A percentile compares a stretch with the other conserved stretches of the same genome.
These are phyloP conservation scores for Melanogrammus aeglefinus DNA, from an alignment of 2,797 vertebrate genomes.

Conservation along the genomic window DNA sequence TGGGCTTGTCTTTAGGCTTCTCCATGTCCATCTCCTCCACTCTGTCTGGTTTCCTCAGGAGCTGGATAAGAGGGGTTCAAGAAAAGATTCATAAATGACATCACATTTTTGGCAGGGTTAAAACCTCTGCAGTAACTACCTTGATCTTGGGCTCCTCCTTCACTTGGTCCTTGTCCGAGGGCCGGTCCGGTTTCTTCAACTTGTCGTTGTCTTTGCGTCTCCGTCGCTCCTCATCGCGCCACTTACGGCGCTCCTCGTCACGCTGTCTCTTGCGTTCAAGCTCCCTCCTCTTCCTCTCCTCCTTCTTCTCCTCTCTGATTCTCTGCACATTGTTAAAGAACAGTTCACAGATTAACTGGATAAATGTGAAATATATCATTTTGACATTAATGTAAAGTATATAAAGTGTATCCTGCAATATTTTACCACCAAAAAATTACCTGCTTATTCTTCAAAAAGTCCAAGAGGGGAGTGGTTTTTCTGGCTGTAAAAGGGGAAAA, in stretches of 20 bases:
- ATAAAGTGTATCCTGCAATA: neutral
- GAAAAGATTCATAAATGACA: neutral
- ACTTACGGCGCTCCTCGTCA: constrained; percentile 96
- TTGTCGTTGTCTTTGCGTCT: constrained; percentile 96
- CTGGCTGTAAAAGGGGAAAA: constrained; percentile 76
- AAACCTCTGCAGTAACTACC: constrained; percentile 62
- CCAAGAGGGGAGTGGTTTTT: constrained; percentile 94
- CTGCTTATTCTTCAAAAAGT: constrained; percentile 99
- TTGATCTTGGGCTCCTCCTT: constrained; percentile 99
- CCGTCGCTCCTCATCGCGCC: constrained; percentile 94
- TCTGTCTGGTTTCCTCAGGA: constrained; percentile 93
- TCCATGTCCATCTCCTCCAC: constrained; percentile 84
- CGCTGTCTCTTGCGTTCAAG: constrained; percentile 92
- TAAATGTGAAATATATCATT: neutral
- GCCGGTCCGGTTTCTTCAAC: constrained; percentile 85
- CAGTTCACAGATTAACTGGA: neutral
- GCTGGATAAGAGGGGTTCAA: constrained; percentile 68
- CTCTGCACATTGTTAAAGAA: constrained; percentile 68
- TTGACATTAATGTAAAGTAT: no score
- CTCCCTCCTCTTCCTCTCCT: constrained; percentile 91
- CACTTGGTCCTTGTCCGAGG: constrained; percentile 82
- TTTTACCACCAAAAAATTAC: constrained; percentile 60
- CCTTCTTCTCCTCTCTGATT: constrained; percentile 95
- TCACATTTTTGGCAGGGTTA: neutral
- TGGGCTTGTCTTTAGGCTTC: constrained; percentile 86